Evolutionary conservation across 2,888 invertebrate genomes (phyloP).

Genomic region (Diarsia rubi): DNA sequence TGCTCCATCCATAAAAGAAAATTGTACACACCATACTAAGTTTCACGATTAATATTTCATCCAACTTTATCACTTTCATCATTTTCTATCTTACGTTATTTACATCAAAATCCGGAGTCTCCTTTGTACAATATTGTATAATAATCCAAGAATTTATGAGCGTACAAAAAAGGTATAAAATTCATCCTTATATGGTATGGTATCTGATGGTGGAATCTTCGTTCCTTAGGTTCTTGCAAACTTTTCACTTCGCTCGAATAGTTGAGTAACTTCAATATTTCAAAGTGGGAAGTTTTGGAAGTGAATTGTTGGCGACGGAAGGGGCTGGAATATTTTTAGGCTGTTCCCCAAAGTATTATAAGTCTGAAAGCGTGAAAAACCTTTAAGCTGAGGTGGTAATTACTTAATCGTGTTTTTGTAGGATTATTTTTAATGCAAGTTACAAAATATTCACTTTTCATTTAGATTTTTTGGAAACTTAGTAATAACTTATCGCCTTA

Average conservation of each 20-base stretch:
- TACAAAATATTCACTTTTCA: not conserved
- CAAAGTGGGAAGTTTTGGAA: slow-evolving; percentile 71
- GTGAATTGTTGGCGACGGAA: slow-evolving; percentile 57
- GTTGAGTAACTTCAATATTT: slow-evolving; percentile 71
- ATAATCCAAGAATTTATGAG: slow-evolving; percentile 63
- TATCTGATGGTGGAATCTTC: slow-evolving; percentile 63
- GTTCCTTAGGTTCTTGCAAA: slow-evolving; percentile 66
- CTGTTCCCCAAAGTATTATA: slow-evolving; percentile 37
- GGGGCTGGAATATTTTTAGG: slow-evolving; percentile 50
- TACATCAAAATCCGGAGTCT: slow-evolving; percentile 54
- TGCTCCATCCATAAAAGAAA: slow-evolving; percentile 29
- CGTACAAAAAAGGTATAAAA: slow-evolving; percentile 60
- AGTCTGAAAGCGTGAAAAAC: slow-evolving; percentile 27
- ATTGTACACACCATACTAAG: slow-evolving; percentile 28
- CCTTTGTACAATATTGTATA: slow-evolving; percentile 58
- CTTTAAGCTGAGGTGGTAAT: slow-evolving; percentile 38
- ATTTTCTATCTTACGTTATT: slow-evolving; percentile 48
- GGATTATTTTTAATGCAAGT: not conserved
- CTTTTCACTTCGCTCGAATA: slow-evolving; percentile 72
- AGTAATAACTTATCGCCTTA: not conserved
- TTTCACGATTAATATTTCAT: slow-evolving; percentile 57
- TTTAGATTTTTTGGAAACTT: not conserved
- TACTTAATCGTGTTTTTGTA: slow-evolving; percentile 30
- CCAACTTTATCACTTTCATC: slow-evolving; percentile 51
- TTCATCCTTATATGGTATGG: slow-evolving; percentile 55